Evolutionary conservation across 1,140 invertebrate species (phyloP).

Genomic region (Drosophila willistoni): DNA sequence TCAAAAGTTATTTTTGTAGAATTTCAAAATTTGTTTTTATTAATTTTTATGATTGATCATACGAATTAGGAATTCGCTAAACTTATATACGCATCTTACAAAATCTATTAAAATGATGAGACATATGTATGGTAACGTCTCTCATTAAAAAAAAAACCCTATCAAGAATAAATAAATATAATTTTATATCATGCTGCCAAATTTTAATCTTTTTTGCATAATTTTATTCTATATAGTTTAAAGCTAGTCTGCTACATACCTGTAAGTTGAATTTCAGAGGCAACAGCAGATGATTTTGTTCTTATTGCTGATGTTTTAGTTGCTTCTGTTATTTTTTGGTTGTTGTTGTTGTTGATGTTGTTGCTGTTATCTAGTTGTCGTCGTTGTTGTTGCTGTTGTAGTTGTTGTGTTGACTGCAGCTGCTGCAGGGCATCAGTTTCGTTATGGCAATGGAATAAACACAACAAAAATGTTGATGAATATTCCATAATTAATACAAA

Average conservation of each 20-base stretch:
- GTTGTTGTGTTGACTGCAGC: slow-evolving; percentile 56
- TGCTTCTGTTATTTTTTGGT: slow-evolving; percentile 26
- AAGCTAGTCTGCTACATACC: slow-evolving; percentile 48
- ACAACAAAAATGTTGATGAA: slow-evolving; percentile 77
- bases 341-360: slow-evolving; percentile 23
- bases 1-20: no score
- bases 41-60: no score
- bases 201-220: background rate
- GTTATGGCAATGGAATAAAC: slow-evolving; percentile 72
- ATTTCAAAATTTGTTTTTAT: no score
- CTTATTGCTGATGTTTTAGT: slow-evolving; percentile 27
- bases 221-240: background rate
- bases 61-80: no score
- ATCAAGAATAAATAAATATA: no score
- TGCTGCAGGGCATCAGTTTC: slow-evolving; percentile 66
- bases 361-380: slow-evolving; percentile 6
- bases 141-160: no score
- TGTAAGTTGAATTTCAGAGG: slow-evolving; percentile 31
- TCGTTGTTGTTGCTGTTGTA: slow-evolving; percentile 30
- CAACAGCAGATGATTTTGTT: slow-evolving; percentile 36
- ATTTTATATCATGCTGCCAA: no score
- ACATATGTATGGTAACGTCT: no score
- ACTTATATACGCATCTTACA: no score
- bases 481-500: slow-evolving; percentile 75
- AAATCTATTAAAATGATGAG: no score